Evolutionary conservation across 2,797 vertebrate species (phyloP).

Genomic region (Spondyliosoma cantharus): DNA sequence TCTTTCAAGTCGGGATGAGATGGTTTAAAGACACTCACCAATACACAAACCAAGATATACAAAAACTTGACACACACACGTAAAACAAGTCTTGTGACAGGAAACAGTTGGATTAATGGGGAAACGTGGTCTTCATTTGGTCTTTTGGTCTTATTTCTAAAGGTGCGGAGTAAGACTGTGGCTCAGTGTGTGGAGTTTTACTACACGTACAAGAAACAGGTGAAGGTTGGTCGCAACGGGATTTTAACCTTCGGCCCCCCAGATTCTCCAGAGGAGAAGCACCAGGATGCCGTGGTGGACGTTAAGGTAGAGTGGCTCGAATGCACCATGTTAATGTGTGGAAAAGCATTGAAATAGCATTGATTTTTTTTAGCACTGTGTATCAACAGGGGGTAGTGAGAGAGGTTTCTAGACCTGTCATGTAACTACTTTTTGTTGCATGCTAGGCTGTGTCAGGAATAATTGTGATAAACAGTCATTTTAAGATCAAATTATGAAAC

Average conservation of each 20-base stretch:
- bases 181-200: slow-evolving; percentile 98
- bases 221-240: slow-evolving; percentile 94
- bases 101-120: slow-evolving; percentile 23
- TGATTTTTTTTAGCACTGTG: no score
- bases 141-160: slow-evolving; percentile 5
- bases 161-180: slow-evolving; percentile 98
- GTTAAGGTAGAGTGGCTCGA: slow-evolving; percentile 84
- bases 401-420: no score
- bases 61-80: slow-evolving; percentile 3
- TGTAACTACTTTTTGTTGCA: no score
- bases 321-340: not conserved
- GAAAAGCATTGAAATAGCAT: not conserved
- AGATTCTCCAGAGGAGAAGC: slow-evolving; percentile 84
- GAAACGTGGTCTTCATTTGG: slow-evolving; percentile 32
- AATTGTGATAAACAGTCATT: no score
- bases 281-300: slow-evolving; percentile 88
- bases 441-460: no score
- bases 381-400: no score
- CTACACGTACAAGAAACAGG: slow-evolving; percentile 97
- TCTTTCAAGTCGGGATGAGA: no score
- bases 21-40: no score
- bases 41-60: not conserved
- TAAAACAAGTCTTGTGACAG: slow-evolving; percentile 17
- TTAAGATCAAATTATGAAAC: no score
- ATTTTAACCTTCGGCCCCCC: slow-evolving; percentile 91